Base-by-base conservation (phyloP, 1,140 invertebrate genomes). In the Heliconius eleuchia region DNA sequence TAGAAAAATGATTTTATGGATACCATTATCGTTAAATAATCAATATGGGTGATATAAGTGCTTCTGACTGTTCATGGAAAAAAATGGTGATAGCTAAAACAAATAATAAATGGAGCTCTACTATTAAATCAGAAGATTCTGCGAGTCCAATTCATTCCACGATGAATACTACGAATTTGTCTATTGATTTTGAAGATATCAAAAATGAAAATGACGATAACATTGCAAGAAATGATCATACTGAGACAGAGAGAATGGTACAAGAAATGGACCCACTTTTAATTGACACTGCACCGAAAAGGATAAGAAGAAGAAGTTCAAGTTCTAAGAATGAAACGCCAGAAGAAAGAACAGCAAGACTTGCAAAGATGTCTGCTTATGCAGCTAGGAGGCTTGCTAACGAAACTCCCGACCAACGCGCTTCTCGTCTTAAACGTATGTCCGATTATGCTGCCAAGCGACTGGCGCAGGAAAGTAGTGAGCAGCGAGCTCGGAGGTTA, bases 381-480 rank as follows among this genome's bases (percentile, higher is more conserved):
- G 90, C 94, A 78, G 95, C 89, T 79, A 93, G 89, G 84, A 93
- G 95, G 46, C 89, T 95, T 4, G 95, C 95, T 3, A 95, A 95
- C 77, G 95, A 96, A 82, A 93, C 93, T 27, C 94, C 95, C 2
- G 95, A 95, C 34, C 95, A 95, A 83, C 92, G 95, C 0, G 89
- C 92, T 7, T 52, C 84, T 4, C 91, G 95, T 1, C 85, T 96
- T 5, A 88, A 86, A 78, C 88, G 91, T 19, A 95, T 95, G 94
- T 94, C 94, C 0, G 92, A 89, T 71, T 95, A 94, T 82, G 89
- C 94, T 19, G 91, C 94, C 6, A 89, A 85, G 73, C 80, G 92
- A 34, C 80, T 96, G 39, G 93, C 95, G 5, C 89, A 93, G 66
- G 95, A 96, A 82, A 94, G 94, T 19, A 85, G 86, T 23, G 95